phyloP scores from a whole-genome alignment of 2,797 vertebrate species.

The Chaenodraco wilsoni region DNA sequence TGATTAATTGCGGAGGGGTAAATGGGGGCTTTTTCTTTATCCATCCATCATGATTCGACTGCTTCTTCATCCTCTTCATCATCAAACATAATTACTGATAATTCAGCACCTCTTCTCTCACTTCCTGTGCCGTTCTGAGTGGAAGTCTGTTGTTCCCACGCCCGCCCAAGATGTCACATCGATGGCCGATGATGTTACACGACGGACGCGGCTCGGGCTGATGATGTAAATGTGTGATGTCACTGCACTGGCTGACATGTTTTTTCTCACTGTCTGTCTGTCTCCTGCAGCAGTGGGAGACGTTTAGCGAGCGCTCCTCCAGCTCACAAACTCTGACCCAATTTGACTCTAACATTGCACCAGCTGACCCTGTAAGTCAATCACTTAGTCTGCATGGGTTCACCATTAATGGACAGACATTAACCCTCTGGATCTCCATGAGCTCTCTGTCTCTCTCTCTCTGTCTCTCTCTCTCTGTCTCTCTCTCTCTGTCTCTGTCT shows the following conservation, averaged over 20 bases:
- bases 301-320: conserved; percentile 99
- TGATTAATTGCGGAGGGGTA: conserved; percentile 35
- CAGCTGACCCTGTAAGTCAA: conserved; percentile 99
- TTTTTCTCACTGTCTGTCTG: conserved; percentile 78
- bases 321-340: conserved; percentile 99
- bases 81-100: conserved; percentile 60
- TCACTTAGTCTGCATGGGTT: conserved; percentile 98
- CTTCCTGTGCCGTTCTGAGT: conserved; percentile 38
- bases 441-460: conserved; percentile 16
- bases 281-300: conserved; percentile 99
- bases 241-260: conserved; percentile 80
- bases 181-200: conserved; percentile 22
- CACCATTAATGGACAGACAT: conserved; percentile 91
- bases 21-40: conserved; percentile 28
- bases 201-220: conserved; percentile 47
- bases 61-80: conserved; percentile 45
- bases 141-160: conserved; percentile 31
- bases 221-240: conserved; percentile 78
- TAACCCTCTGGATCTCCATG: conserved; percentile 85
- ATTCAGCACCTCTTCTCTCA: conserved; percentile 54
- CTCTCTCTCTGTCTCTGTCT: background rate
- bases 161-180: conserved; percentile 18
- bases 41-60: conserved; percentile 43
- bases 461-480: conserved; percentile 4
- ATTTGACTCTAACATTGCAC: conserved; percentile 99